These are phyloP conservation scores for Noctua janthina DNA, from an alignment of 2,888 invertebrate species.

Conservation along the genomic window DNA sequence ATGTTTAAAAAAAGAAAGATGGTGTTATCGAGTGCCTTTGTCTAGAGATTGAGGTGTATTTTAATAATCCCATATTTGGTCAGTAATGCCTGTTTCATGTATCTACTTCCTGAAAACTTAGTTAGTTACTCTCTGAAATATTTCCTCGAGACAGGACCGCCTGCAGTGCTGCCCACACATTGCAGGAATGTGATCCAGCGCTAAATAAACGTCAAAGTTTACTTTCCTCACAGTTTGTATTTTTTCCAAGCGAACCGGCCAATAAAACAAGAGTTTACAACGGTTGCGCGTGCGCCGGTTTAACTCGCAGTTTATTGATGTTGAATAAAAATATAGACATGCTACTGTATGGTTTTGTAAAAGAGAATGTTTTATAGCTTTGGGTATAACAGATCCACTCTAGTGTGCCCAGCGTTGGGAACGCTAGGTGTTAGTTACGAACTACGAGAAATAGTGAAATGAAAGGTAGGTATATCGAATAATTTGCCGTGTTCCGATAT, in stretches of 20 bases:
- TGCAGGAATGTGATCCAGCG: constrained; percentile 28
- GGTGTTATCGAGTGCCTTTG: background rate
- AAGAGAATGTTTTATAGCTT: constrained; percentile 11
- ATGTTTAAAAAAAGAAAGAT: background rate
- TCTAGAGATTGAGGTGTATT: background rate
- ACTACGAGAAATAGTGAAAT: background rate
- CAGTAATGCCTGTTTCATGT: background rate
- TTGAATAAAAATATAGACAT: constrained; percentile 57
- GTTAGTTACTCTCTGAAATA: background rate
- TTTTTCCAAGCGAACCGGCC: constrained; percentile 56
- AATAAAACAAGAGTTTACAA: constrained; percentile 62
- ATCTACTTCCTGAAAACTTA: background rate
- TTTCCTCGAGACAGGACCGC: background rate
- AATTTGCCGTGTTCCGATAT: background rate
- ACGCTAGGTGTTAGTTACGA: background rate
- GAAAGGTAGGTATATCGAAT: background rate
- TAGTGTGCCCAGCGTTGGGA: background rate
- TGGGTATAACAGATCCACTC: background rate
- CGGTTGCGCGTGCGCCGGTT: constrained; percentile 54
- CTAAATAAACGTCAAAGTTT: constrained; percentile 57
- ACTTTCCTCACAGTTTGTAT: constrained; percentile 57
- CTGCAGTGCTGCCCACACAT: constrained; percentile 31
- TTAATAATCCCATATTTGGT: background rate
- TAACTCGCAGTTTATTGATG: constrained; percentile 54
- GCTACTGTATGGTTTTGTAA: constrained; percentile 28